phyloP scores from a whole-genome alignment of 2,113 vertebrate genomes.

The Hippocampus barbouri region DNA sequence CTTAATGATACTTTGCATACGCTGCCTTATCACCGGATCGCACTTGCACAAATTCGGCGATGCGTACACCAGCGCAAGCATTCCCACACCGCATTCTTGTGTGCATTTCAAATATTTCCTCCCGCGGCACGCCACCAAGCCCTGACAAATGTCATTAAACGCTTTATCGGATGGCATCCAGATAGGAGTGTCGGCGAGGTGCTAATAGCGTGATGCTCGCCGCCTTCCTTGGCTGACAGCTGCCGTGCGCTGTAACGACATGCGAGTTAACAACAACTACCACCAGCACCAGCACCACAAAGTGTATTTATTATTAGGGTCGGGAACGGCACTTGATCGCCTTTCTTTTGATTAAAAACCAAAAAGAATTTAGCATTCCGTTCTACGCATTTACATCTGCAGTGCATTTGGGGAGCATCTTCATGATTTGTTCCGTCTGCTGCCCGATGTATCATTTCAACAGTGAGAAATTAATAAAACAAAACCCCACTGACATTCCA shows the following conservation, averaged over 20 bases:
- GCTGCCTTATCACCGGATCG: constrained; percentile 52
- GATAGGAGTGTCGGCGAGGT: constrained; percentile 48
- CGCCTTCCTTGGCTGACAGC: constrained; percentile 41
- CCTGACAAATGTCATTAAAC: constrained; percentile 62
- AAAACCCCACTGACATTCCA: background rate
- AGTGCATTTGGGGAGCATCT: background rate
- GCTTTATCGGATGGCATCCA: constrained; percentile 43
- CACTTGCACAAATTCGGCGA: background rate
- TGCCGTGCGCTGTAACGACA: constrained; percentile 43
- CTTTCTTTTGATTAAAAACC: constrained; percentile 39
- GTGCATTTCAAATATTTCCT: constrained; percentile 29
- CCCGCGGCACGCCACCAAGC: constrained; percentile 23
- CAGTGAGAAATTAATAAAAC: no score
- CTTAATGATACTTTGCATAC: constrained; percentile 69
- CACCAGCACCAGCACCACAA: constrained; percentile 10
- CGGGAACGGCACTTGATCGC: constrained; percentile 31
- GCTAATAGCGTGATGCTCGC: constrained; percentile 40
- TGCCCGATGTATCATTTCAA: background rate
- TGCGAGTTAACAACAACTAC: constrained; percentile 19
- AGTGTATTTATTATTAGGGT: constrained; percentile 28
- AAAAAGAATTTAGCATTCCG: constrained; percentile 17
- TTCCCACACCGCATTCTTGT: constrained; percentile 3
- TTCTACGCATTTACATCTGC: background rate
- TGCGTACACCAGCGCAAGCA: background rate
- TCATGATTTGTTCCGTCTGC: background rate